Percentiles rank a stretch among this genome's conserved stretches.
These are phyloP conservation scores for Temnothorax nylanderi DNA, from an alignment of 1,140 invertebrate species.

Conservation along the genomic window DNA sequence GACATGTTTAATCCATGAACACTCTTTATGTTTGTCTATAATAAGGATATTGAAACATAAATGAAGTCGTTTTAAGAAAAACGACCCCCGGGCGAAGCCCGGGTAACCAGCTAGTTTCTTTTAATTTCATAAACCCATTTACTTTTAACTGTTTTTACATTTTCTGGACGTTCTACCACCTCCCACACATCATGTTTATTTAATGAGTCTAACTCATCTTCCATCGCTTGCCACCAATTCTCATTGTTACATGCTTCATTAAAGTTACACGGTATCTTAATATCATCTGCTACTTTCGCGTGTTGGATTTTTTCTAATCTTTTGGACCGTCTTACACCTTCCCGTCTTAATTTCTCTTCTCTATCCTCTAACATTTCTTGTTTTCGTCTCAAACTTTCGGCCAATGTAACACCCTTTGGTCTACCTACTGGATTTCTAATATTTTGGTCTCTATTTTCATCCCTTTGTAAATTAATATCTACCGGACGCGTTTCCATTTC, in stretches of 20 bases:
- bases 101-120: no score
- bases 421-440: neutral
- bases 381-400: neutral
- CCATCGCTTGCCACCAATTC: neutral
- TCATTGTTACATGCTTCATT: neutral
- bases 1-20: no score
- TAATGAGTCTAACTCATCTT: conserved; percentile 3
- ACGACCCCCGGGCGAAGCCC: no score
- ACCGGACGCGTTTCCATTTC: no score
- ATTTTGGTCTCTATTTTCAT: neutral
- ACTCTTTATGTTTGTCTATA: no score
- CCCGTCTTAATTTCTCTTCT: neutral
- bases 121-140: conserved; percentile 56
- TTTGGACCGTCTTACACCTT: neutral
- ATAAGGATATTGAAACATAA: no score
- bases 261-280: neutral
- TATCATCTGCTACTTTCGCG: neutral
- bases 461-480: no score
- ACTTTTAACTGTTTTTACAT: neutral
- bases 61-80: no score
- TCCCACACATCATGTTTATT: neutral
- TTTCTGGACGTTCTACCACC: neutral
- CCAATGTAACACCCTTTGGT: neutral
- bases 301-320: neutral
- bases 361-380: neutral